Percentiles rank a stretch among this genome's conserved stretches.
Conservation (phyloP, 2,797 vertebrate species). For the Allobates femoralis region DNA sequence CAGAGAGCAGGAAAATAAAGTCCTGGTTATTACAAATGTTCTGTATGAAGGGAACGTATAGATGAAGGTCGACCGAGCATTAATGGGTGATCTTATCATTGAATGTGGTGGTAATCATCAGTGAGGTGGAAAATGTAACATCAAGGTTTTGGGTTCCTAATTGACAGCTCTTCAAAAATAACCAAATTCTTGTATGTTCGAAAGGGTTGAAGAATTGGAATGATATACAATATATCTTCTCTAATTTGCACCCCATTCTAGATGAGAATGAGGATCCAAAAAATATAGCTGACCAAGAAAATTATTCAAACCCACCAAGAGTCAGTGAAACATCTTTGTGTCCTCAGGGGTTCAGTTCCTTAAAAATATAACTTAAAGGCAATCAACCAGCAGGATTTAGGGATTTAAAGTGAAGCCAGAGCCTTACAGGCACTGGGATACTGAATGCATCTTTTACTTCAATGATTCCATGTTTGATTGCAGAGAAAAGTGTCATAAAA, state of each 20-base stretch:
- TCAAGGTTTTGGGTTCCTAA: neutral
- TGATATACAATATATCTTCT: neutral
- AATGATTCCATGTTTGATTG: too few species aligned
- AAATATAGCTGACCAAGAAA: neutral
- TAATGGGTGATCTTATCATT: neutral
- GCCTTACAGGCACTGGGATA: too few species aligned
- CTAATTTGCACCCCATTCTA: neutral
- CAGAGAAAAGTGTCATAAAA: too few species aligned
- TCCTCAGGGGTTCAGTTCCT: neutral
- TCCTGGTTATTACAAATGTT: constrained; percentile 26
- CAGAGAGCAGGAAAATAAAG: constrained; percentile 33
- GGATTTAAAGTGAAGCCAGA: too few species aligned
- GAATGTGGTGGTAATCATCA: neutral
- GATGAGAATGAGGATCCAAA: neutral
- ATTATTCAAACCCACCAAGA: neutral
- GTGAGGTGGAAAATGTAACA: neutral
- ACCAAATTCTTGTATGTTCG: neutral
- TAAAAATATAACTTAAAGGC: neutral
- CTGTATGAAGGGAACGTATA: neutral
- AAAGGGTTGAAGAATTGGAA: neutral
- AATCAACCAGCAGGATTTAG: too few species aligned
- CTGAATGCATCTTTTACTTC: too few species aligned
- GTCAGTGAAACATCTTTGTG: neutral
- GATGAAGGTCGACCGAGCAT: neutral
- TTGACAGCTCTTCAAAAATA: neutral